A percentile compares a stretch with the other conserved stretches of the same genome.
Conservation (phyloP, 2,888 invertebrate genomes). For the Petrophora chlorosata region DNA sequence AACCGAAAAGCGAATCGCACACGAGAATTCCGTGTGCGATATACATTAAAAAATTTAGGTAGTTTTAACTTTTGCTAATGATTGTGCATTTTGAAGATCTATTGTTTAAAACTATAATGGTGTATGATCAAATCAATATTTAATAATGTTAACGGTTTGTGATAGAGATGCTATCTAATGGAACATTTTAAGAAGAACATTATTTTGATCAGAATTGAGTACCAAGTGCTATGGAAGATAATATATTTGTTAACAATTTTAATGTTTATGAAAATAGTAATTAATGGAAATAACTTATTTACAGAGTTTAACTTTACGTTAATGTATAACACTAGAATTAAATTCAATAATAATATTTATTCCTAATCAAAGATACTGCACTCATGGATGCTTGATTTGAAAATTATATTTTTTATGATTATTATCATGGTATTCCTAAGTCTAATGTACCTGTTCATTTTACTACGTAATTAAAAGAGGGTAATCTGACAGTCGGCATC, state of each 20-base stretch:
- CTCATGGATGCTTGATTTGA: conserved; percentile 3
- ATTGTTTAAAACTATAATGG: conserved; percentile 1
- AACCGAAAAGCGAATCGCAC: conserved; percentile 18
- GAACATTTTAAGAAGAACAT: not conserved
- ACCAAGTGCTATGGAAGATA: conserved; percentile 12
- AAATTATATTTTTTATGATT: conserved; percentile 4
- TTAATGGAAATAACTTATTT: not conserved
- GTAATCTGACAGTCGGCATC: not conserved
- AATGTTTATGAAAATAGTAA: not conserved
- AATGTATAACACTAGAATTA: not conserved
- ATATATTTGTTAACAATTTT: conserved; percentile 3
- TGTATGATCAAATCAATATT: not conserved
- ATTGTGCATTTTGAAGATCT: conserved; percentile 28
- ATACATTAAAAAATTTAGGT: conserved; percentile 3
- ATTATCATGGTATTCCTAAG: conserved; percentile 4
- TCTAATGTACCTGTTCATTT: conserved; percentile 21
- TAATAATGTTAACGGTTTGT: conserved; percentile 1
- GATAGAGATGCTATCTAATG: not conserved
- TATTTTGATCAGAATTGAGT: conserved; percentile 2
- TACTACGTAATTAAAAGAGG: conserved; percentile 1
- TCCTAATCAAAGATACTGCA: not conserved
- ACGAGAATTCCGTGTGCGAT: conserved; percentile 8
- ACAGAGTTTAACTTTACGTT: not conserved
- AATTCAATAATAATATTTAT: conserved; percentile 1
- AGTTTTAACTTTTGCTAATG: conserved; percentile 23